Conservation (phyloP, 2,113 vertebrate genomes). For the Nicator chloris region DNA sequence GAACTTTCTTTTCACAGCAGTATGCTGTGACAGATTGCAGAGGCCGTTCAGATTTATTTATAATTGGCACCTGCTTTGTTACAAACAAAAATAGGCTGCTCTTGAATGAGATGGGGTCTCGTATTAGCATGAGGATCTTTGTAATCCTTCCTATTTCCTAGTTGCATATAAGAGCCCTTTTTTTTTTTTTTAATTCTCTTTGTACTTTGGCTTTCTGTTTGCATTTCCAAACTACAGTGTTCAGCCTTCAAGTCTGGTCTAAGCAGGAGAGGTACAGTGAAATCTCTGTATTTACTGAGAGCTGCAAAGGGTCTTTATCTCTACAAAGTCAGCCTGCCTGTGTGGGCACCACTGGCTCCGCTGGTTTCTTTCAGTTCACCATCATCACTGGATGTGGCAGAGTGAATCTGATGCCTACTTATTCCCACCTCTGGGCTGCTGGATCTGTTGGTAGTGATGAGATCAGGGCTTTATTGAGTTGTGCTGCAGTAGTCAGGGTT, state of each 20-base stretch:
- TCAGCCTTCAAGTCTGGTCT: neutral
- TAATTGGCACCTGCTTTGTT: neutral
- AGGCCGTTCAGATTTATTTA: neutral
- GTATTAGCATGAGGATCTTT: neutral
- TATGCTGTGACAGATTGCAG: neutral
- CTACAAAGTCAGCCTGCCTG: neutral
- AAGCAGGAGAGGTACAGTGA: neutral
- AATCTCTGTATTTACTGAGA: neutral
- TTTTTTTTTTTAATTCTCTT: neutral
- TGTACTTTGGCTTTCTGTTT: neutral
- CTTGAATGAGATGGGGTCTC: neutral
- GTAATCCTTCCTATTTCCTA: neutral
- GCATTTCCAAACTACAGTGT: neutral
- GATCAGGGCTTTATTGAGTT: neutral
- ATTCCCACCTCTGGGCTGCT: neutral
- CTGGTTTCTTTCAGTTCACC: neutral
- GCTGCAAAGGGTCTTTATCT: neutral
- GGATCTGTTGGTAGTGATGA: neutral
- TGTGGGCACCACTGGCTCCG: neutral
- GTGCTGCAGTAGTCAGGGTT: neutral
- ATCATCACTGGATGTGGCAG: neutral
- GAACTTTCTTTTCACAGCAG: neutral
- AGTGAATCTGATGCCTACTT: neutral
- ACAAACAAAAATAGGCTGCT: neutral
- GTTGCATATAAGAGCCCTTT: neutral